Conservation (phyloP, 2,797 vertebrate genomes). For the Epinephelus malabaricus region DNA sequence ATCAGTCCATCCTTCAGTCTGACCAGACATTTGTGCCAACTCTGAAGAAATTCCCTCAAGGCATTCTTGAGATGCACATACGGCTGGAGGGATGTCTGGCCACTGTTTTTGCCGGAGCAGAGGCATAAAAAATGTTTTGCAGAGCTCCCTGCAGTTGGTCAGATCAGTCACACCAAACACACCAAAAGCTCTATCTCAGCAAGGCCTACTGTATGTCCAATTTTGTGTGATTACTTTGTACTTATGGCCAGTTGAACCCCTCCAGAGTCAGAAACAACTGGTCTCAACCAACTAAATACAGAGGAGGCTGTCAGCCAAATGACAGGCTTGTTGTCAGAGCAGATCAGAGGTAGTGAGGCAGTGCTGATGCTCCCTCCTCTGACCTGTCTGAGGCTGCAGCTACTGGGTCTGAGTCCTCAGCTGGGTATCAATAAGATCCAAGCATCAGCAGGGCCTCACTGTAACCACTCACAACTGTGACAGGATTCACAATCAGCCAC, state of each 20-base stretch:
- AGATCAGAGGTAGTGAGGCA: slow-evolving; percentile 35
- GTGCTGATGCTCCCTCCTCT: slow-evolving; percentile 20
- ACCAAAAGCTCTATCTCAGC: slow-evolving; percentile 4
- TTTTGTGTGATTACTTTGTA: slow-evolving; percentile 20
- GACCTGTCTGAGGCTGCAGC: slow-evolving; percentile 27
- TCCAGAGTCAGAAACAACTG: slow-evolving; percentile 24
- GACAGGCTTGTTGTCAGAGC: slow-evolving; percentile 35
- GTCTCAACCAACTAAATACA: slow-evolving; percentile 12
- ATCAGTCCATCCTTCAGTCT: no score
- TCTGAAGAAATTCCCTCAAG: no score
- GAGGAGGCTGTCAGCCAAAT: slow-evolving; percentile 32
- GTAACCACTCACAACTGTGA: slow-evolving; percentile 5
- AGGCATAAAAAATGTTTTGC: no score
- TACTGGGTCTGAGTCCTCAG: slow-evolving; percentile 19
- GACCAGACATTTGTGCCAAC: no score
- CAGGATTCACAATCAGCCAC: slow-evolving; percentile 19
- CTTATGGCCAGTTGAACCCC: background rate
- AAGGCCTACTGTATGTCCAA: background rate
- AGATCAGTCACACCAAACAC: slow-evolving; percentile 5
- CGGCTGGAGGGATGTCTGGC: no score
- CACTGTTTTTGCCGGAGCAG: no score
- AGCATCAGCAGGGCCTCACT: slow-evolving; percentile 18
- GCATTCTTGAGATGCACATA: no score
- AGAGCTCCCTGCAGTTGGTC: slow-evolving; percentile 2
- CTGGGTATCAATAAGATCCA: slow-evolving; percentile 9